A percentile compares a stretch with the other conserved stretches of the same genome.
These are phyloP conservation scores for Caenorhabditis brenneri DNA, from an alignment of 1,140 invertebrate species.

Conservation along the genomic window DNA sequence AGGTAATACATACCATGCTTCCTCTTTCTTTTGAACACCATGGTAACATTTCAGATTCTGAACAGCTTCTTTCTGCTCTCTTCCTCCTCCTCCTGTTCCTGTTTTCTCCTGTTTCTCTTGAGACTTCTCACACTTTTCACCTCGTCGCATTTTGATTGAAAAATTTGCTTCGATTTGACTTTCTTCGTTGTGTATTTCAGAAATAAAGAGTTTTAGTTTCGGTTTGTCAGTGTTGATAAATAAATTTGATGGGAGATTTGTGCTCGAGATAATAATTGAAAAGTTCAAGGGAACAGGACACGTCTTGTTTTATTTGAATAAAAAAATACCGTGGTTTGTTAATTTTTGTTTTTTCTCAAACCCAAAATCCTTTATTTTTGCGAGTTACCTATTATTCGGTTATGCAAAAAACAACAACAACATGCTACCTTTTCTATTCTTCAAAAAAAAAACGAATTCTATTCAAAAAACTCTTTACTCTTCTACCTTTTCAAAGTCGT, in stretches of 20 bases:
- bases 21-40: conserved; percentile 6
- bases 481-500: neutral
- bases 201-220: no score
- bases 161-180: no score
- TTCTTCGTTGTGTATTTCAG: no score
- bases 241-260: no score
- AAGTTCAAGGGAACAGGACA: no score
- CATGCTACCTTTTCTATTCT: neutral
- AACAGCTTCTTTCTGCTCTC: neutral
- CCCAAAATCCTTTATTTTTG: no score
- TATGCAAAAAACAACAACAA: neutral
- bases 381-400: no score
- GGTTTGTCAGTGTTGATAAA: no score
- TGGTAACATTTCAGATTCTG: neutral
- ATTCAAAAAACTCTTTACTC: neutral
- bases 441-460: neutral
- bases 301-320: no score
- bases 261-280: no score
- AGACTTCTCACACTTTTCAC: neutral
- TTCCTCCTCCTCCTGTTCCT: neutral
- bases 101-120: neutral
- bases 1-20: neutral
- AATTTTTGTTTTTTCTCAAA: no score
- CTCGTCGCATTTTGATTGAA: conserved; percentile 13
- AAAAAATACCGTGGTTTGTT: no score